Evolutionary conservation across 2,797 vertebrate species (phyloP).

Genomic region (Galaxias olidus): DNA sequence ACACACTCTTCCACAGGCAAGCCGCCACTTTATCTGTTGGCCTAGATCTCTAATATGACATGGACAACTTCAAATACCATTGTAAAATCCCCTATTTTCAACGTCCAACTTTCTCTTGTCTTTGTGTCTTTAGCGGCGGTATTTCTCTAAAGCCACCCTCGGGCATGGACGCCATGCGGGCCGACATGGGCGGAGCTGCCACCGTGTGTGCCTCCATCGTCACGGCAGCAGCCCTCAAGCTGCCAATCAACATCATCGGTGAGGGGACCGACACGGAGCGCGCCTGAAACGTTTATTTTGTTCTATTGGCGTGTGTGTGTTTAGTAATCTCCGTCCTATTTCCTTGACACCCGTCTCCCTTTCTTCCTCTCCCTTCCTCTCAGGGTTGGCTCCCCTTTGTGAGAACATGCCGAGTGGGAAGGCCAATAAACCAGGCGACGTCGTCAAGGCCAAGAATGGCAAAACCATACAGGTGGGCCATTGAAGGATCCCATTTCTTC

Average conservation of each 20-base stretch:
- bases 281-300: neutral
- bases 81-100: neutral
- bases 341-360: no score
- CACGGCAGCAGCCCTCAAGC: slow-evolving; percentile 86
- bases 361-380: neutral
- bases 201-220: slow-evolving; percentile 89
- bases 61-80: no score
- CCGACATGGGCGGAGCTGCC: slow-evolving; percentile 97
- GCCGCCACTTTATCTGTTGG: neutral
- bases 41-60: neutral
- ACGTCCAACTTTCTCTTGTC: neutral
- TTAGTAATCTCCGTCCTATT: neutral
- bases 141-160: slow-evolving; percentile 94
- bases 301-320: neutral
- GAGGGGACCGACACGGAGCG: slow-evolving; percentile 34
- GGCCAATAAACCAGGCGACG: slow-evolving; percentile 94
- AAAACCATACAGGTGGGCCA: slow-evolving; percentile 94
- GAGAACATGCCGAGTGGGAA: slow-evolving; percentile 97
- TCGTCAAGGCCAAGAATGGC: slow-evolving; percentile 90
- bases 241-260: slow-evolving; percentile 93
- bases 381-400: slow-evolving; percentile 93
- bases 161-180: slow-evolving; percentile 96
- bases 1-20: neutral
- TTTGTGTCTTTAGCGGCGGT: slow-evolving; percentile 79
- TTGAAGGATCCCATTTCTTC: neutral